A percentile compares a stretch with the other conserved stretches of the same genome.
phyloP scores from a whole-genome alignment of 2,888 invertebrate species.

The Phengaris alcon region DNA sequence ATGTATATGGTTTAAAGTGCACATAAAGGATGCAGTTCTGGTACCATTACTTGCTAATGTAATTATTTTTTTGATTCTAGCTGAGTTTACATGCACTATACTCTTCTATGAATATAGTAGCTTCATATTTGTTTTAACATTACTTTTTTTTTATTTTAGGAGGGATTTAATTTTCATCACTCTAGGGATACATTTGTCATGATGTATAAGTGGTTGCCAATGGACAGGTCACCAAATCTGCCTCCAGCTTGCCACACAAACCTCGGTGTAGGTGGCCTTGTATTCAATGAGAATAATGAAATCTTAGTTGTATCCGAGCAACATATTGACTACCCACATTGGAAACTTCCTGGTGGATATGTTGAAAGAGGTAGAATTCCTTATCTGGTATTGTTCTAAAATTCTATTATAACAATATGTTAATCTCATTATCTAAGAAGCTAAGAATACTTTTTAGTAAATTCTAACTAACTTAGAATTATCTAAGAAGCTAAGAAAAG shows the following conservation, averaged over 20 bases:
- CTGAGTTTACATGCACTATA: neutral
- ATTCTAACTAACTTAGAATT: too few species aligned
- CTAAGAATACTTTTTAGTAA: neutral
- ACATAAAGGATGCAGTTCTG: constrained; percentile 84
- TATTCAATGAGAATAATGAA: constrained; percentile 87
- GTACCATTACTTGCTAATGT: constrained; percentile 87
- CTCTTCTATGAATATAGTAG: neutral
- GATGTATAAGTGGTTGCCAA: constrained; percentile 90
- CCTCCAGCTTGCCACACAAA: constrained; percentile 89
- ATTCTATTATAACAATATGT: too few species aligned
- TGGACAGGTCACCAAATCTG: constrained; percentile 79
- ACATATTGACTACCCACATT: constrained; percentile 79
- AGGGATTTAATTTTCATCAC: constrained; percentile 92
- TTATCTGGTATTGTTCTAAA: neutral
- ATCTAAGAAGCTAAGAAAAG: too few species aligned
- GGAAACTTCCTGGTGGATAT: constrained; percentile 89
- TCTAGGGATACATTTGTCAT: constrained; percentile 88
- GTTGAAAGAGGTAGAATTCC: constrained; percentile 85
- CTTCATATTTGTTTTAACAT: neutral
- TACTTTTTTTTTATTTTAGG: neutral
- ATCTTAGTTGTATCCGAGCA: constrained; percentile 90
- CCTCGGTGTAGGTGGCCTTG: constrained; percentile 91
- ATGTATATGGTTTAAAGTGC: constrained; percentile 90
- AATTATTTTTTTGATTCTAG: constrained; percentile 40
- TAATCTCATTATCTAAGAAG: constrained; percentile 19